phyloP scores from a whole-genome alignment of 2,888 invertebrate genomes.

The Teinopalpus imperialis region DNA sequence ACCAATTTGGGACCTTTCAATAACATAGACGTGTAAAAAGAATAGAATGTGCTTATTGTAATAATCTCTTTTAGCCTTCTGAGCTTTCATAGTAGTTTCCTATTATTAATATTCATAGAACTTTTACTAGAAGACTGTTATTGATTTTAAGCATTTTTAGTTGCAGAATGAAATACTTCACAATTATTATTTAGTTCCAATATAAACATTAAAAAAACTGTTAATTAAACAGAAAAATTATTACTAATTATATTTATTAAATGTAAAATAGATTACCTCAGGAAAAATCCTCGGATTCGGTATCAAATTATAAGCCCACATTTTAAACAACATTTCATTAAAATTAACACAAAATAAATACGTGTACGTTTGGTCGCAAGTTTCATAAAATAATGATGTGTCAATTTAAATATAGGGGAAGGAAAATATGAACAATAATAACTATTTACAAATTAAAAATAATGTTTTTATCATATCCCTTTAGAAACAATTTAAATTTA shows the following conservation, averaged over 20 bases:
- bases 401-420: background rate
- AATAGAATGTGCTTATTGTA: too few species aligned
- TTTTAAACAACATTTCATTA: slow-evolving; percentile 33
- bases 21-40: too few species aligned
- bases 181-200: too few species aligned
- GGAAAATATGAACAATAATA: slow-evolving; percentile 15
- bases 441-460: slow-evolving; percentile 11
- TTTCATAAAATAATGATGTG: background rate
- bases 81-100: too few species aligned
- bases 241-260: background rate
- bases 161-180: too few species aligned
- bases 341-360: background rate
- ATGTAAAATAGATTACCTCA: slow-evolving; percentile 30
- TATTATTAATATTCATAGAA: too few species aligned
- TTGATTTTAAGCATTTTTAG: too few species aligned
- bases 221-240: too few species aligned
- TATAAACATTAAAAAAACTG: too few species aligned
- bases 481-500: slow-evolving; percentile 33
- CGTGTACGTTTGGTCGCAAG: background rate
- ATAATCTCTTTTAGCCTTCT: too few species aligned
- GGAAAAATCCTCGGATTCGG: slow-evolving; percentile 34
- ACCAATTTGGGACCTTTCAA: too few species aligned
- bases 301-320: slow-evolving; percentile 36
- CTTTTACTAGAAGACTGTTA: too few species aligned
- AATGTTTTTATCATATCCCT: slow-evolving; percentile 29